Percentiles rank a stretch among this genome's conserved stretches.
These are phyloP conservation scores for Ophion ellenae DNA, from an alignment of 2,888 invertebrate genomes.

Conservation along the genomic window DNA sequence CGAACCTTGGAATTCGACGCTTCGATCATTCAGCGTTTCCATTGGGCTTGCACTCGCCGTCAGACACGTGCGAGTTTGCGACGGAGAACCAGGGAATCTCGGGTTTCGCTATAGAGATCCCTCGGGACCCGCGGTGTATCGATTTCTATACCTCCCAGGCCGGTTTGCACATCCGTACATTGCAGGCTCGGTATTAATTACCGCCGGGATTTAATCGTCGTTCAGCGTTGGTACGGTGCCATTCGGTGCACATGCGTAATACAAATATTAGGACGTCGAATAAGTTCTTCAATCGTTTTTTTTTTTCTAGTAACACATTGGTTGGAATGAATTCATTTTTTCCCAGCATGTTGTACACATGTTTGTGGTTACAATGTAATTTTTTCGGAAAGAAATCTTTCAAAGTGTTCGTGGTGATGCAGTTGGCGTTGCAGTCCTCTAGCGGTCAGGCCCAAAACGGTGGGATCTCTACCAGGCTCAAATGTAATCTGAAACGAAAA, in stretches of 20 bases:
- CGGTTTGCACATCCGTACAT: constrained; percentile 39
- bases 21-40: constrained; percentile 1
- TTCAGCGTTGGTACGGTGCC: constrained; percentile 63
- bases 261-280: not conserved
- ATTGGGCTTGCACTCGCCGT: not conserved
- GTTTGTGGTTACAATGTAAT: too few relatives aligned
- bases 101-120: constrained; percentile 52
- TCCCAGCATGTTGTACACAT: too few relatives aligned
- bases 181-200: constrained; percentile 63
- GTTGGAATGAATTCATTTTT: too few relatives aligned
- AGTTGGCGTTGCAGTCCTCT: too few relatives aligned
- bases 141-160: constrained; percentile 44
- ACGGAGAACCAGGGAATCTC: constrained; percentile 57
- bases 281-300: too few relatives aligned
- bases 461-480: too few relatives aligned
- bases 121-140: constrained; percentile 56
- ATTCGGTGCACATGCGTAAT: constrained; percentile 52
- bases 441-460: too few relatives aligned
- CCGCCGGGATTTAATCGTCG: constrained; percentile 58
- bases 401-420: too few relatives aligned
- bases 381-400: too few relatives aligned
- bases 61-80: constrained; percentile 3
- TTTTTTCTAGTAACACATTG: too few relatives aligned
- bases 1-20: not conserved
- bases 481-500: too few relatives aligned